A percentile compares a stretch with the other conserved stretches of the same genome.
These are phyloP conservation scores for Nothoprocta perdicaria DNA, from an alignment of 2,113 vertebrate genomes.

Conservation along the genomic window DNA sequence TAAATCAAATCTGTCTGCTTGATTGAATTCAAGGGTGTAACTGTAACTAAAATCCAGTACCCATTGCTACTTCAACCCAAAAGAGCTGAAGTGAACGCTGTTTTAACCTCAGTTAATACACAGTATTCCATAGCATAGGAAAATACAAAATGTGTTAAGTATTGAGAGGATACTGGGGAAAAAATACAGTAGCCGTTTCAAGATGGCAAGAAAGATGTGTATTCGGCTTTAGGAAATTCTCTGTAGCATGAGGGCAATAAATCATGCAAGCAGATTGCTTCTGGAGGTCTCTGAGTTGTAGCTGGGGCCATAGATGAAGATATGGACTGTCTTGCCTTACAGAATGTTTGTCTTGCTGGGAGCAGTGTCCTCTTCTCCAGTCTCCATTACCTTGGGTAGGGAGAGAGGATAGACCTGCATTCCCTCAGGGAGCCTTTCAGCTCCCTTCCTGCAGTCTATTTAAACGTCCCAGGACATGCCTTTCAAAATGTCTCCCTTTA, in stretches of 20 bases:
- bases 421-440: not conserved
- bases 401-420: accelerated
- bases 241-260: not conserved
- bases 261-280: not conserved
- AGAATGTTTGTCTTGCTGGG: not conserved
- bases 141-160: not conserved
- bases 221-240: not conserved
- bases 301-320: not conserved
- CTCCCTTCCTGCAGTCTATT: not conserved
- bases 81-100: not conserved
- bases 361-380: not conserved
- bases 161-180: not conserved
- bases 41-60: not conserved
- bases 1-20: not conserved
- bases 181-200: not conserved
- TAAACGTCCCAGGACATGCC: not conserved
- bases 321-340: not conserved
- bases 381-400: not conserved
- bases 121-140: not conserved
- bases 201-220: not conserved
- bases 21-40: slow-evolving; percentile 18
- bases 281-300: not conserved
- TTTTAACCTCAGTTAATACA: slow-evolving; percentile 26
- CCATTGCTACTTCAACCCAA: not conserved
- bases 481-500: not conserved